Conservation (phyloP, 2,113 vertebrate genomes). For the Camelus bactrianus region DNA sequence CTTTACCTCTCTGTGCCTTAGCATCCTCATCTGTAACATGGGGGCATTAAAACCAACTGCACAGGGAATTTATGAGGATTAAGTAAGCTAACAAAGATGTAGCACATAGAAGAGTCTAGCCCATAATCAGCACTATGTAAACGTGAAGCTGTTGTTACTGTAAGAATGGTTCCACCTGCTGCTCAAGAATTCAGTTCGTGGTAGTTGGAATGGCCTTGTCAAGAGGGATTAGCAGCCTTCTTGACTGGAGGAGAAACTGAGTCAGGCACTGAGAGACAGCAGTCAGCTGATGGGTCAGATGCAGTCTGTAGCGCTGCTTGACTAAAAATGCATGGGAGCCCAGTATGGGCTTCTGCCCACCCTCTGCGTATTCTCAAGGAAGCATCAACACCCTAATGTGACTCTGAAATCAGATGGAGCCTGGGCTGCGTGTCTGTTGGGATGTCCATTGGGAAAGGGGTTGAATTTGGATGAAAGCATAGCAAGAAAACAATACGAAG, state of each 20-base stretch:
- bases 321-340: background rate
- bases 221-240: background rate
- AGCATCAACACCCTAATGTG: background rate
- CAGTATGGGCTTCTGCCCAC: background rate
- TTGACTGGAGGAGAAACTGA: slow-evolving; percentile 35
- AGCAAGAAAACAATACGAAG: background rate
- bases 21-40: background rate
- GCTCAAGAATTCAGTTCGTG: background rate
- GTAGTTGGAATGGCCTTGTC: background rate
- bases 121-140: background rate
- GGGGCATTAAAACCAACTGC: background rate
- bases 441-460: background rate
- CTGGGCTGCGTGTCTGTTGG: background rate
- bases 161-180: background rate
- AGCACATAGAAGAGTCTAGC: background rate
- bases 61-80: background rate
- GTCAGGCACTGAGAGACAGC: background rate
- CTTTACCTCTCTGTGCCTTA: background rate
- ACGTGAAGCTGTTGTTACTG: background rate
- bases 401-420: background rate
- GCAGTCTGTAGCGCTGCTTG: background rate
- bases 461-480: background rate
- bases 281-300: background rate
- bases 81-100: background rate
- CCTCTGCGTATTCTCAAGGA: background rate